Evolutionary conservation across 2,113 vertebrate species (phyloP).

Genomic region (Pyrgilauda ruficollis): DNA sequence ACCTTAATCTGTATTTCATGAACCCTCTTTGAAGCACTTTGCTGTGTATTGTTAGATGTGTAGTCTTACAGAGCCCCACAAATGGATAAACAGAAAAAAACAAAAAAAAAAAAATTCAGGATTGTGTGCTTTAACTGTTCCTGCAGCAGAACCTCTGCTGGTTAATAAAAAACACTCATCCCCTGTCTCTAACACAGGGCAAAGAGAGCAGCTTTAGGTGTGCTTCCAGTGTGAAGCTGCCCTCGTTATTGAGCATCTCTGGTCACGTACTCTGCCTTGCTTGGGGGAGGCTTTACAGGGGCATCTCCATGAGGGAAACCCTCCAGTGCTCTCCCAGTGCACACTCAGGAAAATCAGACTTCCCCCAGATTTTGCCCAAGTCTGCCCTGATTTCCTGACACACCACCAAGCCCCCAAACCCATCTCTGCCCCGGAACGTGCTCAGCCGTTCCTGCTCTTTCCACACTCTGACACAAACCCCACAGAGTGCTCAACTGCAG

Average conservation of each 20-base stretch:
- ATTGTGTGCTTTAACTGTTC: not conserved
- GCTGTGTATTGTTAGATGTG: not conserved
- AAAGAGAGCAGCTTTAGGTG: not conserved
- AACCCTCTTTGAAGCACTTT: not conserved
- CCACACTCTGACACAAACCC: not conserved
- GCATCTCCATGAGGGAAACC: not conserved
- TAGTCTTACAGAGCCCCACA: not conserved
- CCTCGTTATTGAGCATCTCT: not conserved
- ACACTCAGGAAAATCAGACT: not conserved
- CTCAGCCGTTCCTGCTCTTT: not conserved
- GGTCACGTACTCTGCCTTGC: rapidly evolving
- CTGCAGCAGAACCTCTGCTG: not conserved
- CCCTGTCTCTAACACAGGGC: not conserved
- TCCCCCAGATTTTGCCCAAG: rapidly evolving
- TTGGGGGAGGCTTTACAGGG: not conserved
- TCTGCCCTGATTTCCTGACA: not conserved
- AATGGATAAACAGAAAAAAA: not conserved
- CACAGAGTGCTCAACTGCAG: rapidly evolving
- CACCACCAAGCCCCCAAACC: not conserved
- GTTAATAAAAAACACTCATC: not conserved
- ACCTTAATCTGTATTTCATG: not conserved
- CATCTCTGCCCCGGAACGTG: not conserved
- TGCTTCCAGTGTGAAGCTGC: not conserved
- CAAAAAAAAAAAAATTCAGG: not conserved
- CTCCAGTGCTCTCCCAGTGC: not conserved